Evolutionary conservation across 2,797 vertebrate genomes (phyloP), one percentile per base, ranked within the genome.

Genomic region (Mareca penelope): DNA sequence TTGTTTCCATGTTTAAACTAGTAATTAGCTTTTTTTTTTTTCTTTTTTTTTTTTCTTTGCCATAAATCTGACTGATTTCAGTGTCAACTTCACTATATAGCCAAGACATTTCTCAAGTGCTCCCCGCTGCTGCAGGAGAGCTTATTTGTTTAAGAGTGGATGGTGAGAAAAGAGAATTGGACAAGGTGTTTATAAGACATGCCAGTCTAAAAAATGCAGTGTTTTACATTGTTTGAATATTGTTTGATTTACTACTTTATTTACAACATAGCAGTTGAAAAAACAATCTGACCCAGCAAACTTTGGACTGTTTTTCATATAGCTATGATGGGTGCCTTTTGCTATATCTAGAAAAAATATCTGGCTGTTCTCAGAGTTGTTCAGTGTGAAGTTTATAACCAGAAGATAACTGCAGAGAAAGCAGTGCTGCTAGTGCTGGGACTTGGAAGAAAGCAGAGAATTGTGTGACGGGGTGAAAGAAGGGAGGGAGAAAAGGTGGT

Each of bases 211-310:
- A 93, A 94, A 89, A 85, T 65, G 46, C 64, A 53, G 16, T 71
- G 61, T 52, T 96, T 90, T 89, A 83, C 21, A 1, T 90, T 96
- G 89, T 93, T 94, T 97, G 64, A 94, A 65, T 95, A 90, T 60
- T 39, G 12, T 80, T 93, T 95, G 88, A 94, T 96, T 94, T 95
- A 94, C 88, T 85, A 40, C 72, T 93, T 94, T 96, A 95, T 95
- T 95, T 96, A 91, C 91, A 93, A 31, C 40, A 48, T 33, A 80
- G 65, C 59, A 78, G 61, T 73, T 94, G 85, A 91, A 94, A 94
- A 95, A 96, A 86, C 91, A 96, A 87, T 76, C n/a, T 94, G 85
- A 93, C 88, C 93, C 75, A 48, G 71, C 71, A 88, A 84, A 80
- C 85, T 40, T 80, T 53, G 48, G 44, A 68, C 72, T 80, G 46